A percentile compares a stretch with the other conserved stretches of the same genome.
phyloP scores from a whole-genome alignment of 2,888 invertebrate genomes.

The Macaria liturata region DNA sequence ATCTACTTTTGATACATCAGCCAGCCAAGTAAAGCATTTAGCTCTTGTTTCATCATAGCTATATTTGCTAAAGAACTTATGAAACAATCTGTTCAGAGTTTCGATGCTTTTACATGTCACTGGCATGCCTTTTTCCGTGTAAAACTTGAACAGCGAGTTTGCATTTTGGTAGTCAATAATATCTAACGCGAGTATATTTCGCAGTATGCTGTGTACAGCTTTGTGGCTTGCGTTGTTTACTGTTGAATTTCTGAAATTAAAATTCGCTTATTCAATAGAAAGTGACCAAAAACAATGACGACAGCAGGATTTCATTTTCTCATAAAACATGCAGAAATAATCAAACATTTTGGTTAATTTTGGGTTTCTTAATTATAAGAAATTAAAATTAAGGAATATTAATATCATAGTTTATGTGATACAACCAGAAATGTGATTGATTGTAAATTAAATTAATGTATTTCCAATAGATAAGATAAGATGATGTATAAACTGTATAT shows the following conservation, averaged over 20 bases:
- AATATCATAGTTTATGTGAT: too few species aligned
- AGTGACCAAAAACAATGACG: too few species aligned
- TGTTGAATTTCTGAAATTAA: slow-evolving; percentile 61
- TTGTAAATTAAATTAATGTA: too few species aligned
- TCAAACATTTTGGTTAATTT: too few species aligned
- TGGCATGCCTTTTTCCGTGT: slow-evolving; percentile 69
- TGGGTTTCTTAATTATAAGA: too few species aligned
- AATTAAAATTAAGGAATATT: too few species aligned
- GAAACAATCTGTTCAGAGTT: slow-evolving; percentile 57
- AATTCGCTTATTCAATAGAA: too few species aligned
- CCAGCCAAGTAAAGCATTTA: slow-evolving; percentile 62
- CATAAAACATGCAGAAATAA: not conserved
- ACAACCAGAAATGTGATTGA: too few species aligned
- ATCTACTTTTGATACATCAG: slow-evolving; percentile 43
- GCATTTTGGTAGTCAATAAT: slow-evolving; percentile 55
- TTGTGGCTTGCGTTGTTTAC: slow-evolving; percentile 50
- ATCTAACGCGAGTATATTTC: slow-evolving; percentile 51
- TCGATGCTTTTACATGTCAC: slow-evolving; percentile 55
- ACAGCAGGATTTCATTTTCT: not conserved
- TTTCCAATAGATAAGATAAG: too few species aligned
- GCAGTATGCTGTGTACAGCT: slow-evolving; percentile 61
- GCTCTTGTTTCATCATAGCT: slow-evolving; percentile 50
- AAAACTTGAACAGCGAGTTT: slow-evolving; percentile 63
- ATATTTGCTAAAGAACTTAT: slow-evolving; percentile 65
- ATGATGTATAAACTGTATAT: too few species aligned